Conservation (phyloP, 2,113 vertebrate species). For the Oreotrochilus melanogaster region DNA sequence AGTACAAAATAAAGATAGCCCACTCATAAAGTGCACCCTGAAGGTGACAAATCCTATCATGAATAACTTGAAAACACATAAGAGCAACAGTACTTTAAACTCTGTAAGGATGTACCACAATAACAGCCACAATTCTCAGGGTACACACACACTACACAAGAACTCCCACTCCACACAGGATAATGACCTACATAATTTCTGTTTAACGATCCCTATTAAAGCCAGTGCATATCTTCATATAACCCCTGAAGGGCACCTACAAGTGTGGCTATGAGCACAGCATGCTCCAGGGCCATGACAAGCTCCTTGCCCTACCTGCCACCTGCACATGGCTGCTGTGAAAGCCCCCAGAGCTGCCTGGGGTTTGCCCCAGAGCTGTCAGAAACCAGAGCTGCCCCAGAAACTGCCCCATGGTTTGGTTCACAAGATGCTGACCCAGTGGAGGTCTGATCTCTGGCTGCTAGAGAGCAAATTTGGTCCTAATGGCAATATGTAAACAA, state of each 20-base stretch:
- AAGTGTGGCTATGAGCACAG: not conserved
- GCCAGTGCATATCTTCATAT: not conserved
- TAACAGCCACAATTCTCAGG: not conserved
- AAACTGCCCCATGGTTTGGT: not conserved
- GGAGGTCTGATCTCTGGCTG: not conserved
- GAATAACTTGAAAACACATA: not conserved
- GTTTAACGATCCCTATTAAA: constrained; percentile 19
- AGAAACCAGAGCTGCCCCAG: no score
- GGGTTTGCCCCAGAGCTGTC: no score
- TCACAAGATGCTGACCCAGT: not conserved
- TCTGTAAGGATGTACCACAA: not conserved
- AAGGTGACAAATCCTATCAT: not conserved
- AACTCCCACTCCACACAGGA: not conserved
- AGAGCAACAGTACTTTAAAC: constrained; percentile 10
- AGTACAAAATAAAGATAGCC: not conserved
- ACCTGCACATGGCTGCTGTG: not conserved
- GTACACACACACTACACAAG: not conserved
- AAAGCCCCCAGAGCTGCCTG: not conserved
- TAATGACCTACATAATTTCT: constrained; percentile 31
- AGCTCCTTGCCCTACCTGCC: not conserved
- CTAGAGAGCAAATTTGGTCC: not conserved
- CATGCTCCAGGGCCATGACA: accelerated
- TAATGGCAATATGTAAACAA: not conserved
- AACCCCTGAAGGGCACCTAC: not conserved
- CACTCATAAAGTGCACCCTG: not conserved